phyloP scores from a whole-genome alignment of 92 coral and sea anemone species.

The Anthopleura xanthogrammica region DNA sequence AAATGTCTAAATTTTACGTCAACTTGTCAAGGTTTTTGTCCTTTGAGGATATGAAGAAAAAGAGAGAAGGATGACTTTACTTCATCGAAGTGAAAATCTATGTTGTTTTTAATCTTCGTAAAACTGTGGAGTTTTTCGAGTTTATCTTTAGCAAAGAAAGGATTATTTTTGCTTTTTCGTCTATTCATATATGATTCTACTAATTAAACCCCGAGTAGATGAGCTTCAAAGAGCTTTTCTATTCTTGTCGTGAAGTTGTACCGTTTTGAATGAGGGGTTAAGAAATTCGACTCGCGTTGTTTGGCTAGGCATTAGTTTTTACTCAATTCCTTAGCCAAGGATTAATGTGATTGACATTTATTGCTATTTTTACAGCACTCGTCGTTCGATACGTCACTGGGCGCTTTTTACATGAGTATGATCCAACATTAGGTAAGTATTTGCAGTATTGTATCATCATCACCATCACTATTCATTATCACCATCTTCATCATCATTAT shows the following conservation, averaged over 20 bases:
- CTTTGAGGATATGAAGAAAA: background rate
- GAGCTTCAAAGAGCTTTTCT: background rate
- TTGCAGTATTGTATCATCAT: background rate
- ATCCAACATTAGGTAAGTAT: constrained; percentile 92
- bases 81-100: background rate
- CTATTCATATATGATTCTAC: constrained; percentile 12
- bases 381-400: constrained; percentile 98
- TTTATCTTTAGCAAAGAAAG: constrained; percentile 3
- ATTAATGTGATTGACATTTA: constrained; percentile 57
- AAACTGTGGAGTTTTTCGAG: background rate
- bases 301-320: constrained; percentile 22
- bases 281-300: background rate
- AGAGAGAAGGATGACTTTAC: background rate
- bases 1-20: background rate
- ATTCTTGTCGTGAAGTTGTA: background rate
- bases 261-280: background rate
- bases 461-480: constrained; percentile 5
- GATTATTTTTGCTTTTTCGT: background rate
- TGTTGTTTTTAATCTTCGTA: background rate
- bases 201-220: constrained; percentile 15
- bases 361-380: constrained; percentile 66
- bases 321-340: constrained; percentile 37
- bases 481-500: background rate
- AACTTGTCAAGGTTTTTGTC: background rate
- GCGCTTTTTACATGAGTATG: constrained; percentile 90